Base-by-base conservation (phyloP, 1,140 invertebrate species). In the Achroia grisella region DNA sequence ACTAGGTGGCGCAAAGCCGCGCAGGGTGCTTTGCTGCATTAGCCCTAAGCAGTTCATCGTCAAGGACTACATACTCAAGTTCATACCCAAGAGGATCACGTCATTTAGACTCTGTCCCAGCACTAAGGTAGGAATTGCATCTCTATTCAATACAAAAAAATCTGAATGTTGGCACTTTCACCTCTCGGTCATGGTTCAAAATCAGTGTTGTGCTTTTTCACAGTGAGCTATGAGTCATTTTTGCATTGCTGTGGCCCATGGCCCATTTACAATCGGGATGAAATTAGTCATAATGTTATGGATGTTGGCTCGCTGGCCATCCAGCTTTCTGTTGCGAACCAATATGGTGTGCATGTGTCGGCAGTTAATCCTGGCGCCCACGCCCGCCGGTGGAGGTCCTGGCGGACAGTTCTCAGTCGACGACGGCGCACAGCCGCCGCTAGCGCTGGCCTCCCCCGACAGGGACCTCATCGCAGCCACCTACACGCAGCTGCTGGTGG, bases 391-490 rank as follows among this genome's bases (percentile, higher is more conserved):
- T 2, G 36, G 85, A 74, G 56, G 86, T 53, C 64, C 88, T 64
- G 77, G 86, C 88, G 64, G 92, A 83, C 61, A 93, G 90, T 88
- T 93, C 87, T 59, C 86, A 5, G 93, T 98, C 60, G 95, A 97
- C 71, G 96, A 98, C 76, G 95, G 96, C 27, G 94, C 93, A 44
- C 96, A 98, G 70, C 93, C 94, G 0, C 91, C 92, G 62, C 90
- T 97, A 12, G 92, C 93, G 79, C 83, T 98, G 49, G 90, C 91
- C 45, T 93, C 93, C 8, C 91, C 92, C 51, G 94, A 97, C 78
- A 88, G 95, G 1, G 95, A 96, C 82, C 92, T 97, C 12, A 94
- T 98, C 49, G 95, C 95, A 2, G 96, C 96, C 32, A 95, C 95
- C 4, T 98, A 97, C 79, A 95, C 95, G 0, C 92, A 96, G 66